These are phyloP conservation scores for Macropis europaea DNA, from an alignment of 2,888 invertebrate genomes.

Conservation along the genomic window DNA sequence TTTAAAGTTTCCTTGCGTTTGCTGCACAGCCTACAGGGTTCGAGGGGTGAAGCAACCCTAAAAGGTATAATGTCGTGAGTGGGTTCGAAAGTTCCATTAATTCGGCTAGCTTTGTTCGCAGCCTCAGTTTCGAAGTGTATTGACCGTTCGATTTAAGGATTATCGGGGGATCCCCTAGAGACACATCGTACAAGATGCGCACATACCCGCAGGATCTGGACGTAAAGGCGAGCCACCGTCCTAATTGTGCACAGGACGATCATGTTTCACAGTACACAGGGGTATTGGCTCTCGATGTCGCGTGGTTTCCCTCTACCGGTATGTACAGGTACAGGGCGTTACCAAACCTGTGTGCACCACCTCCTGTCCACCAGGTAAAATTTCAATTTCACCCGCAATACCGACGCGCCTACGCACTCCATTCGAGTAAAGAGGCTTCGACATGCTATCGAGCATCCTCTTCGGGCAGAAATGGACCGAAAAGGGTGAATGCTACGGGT, in stretches of 20 bases:
- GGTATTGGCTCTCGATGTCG: slow-evolving; percentile 61
- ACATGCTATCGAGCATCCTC: no score
- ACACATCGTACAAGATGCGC: slow-evolving; percentile 32
- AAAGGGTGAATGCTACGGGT: no score
- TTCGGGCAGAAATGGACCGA: no score
- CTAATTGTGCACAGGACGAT: slow-evolving; percentile 68
- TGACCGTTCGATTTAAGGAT: slow-evolving; percentile 45
- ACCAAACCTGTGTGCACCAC: slow-evolving; percentile 8
- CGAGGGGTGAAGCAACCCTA: no score
- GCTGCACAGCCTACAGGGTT: no score
- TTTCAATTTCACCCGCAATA: slow-evolving; percentile 1
- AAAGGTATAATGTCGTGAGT: no score
- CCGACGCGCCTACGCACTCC: no score
- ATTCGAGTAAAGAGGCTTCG: no score
- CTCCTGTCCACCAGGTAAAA: not conserved
- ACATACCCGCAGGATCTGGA: slow-evolving; percentile 39
- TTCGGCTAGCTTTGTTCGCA: not conserved
- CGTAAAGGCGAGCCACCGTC: slow-evolving; percentile 52
- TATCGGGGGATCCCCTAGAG: slow-evolving; percentile 38
- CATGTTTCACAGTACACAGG: slow-evolving; percentile 66
- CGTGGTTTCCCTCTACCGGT: slow-evolving; percentile 39
- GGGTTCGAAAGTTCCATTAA: no score
- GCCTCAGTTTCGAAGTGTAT: not conserved
- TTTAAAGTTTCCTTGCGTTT: no score
- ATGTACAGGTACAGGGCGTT: slow-evolving; percentile 33